Evolutionary conservation across 2,797 vertebrate genomes (phyloP).

Genomic region (Scyliorhinus canicula): DNA sequence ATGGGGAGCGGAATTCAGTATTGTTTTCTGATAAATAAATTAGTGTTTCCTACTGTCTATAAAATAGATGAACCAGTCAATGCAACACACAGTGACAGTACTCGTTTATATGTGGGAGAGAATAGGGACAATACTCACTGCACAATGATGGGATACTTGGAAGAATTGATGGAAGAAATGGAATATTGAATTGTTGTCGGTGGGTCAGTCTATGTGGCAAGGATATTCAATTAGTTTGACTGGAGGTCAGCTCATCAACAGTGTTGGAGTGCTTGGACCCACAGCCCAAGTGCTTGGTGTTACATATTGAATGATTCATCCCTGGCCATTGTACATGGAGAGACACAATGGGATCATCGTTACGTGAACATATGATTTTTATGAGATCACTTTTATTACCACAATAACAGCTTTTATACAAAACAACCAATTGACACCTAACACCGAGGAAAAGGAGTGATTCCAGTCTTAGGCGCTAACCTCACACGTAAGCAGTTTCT

Average conservation of each 20-base stretch:
- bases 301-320: neutral
- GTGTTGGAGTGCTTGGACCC: neutral
- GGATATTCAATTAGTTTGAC: slow-evolving; percentile 24
- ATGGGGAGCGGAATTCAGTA: neutral
- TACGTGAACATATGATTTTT: neutral
- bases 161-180: neutral
- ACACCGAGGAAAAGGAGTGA: neutral
- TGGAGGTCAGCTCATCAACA: slow-evolving; percentile 8
- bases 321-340: neutral
- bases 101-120: neutral
- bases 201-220: neutral
- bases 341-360: neutral
- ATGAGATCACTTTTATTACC: neutral
- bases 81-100: neutral
- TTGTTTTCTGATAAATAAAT: neutral
- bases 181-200: slow-evolving; percentile 23
- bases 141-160: neutral
- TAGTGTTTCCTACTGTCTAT: neutral
- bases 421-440: neutral
- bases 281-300: neutral
- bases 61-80: neutral
- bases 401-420: neutral
- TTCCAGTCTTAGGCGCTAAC: neutral
- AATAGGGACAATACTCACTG: neutral
- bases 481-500: neutral